Evolutionary conservation across 1,140 invertebrate species (phyloP).

Genomic region (Monochamus saltuarius): DNA sequence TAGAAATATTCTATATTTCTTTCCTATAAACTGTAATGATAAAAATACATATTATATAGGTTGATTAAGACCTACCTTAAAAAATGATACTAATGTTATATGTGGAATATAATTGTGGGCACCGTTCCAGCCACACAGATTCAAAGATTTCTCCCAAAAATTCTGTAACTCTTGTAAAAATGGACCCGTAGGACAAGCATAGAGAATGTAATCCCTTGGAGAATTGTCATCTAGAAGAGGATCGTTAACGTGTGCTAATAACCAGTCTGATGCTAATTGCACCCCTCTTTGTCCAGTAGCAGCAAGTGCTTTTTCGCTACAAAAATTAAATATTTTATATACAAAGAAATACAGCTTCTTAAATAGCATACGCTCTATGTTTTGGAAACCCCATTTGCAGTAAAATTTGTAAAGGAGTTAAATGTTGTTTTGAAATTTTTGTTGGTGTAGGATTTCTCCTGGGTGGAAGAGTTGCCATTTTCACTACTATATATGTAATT

Average conservation of each 20-base stretch:
- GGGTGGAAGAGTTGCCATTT: conserved; percentile 68
- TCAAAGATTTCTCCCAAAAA: conserved; percentile 79
- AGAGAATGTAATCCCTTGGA: conserved; percentile 81
- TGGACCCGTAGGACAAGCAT: conserved; percentile 78
- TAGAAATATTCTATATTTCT: no score
- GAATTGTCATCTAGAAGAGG: conserved; percentile 70
- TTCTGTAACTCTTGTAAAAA: conserved; percentile 69
- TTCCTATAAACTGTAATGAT: no score
- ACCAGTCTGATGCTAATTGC: conserved; percentile 86
- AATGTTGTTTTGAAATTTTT: conserved; percentile 69
- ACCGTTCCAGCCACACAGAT: conserved; percentile 79
- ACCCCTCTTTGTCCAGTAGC: conserved; percentile 85
- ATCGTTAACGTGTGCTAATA: conserved; percentile 86
- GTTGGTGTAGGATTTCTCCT: conserved; percentile 67
- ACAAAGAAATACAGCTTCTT: not conserved
- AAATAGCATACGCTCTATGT: conserved; percentile 74
- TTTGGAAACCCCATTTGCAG: conserved; percentile 85
- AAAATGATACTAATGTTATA: conserved; percentile 85
- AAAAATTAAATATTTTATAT: conserved; percentile 23
- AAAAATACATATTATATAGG: no score
- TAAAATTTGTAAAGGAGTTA: conserved; percentile 75
- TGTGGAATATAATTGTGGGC: conserved; percentile 87
- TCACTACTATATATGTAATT: conserved; percentile 1
- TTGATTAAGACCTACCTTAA: no score
- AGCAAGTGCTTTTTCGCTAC: conserved; percentile 82